These are phyloP conservation scores for Merops nubicus DNA, from an alignment of 2,113 vertebrate species.

Conservation along the genomic window DNA sequence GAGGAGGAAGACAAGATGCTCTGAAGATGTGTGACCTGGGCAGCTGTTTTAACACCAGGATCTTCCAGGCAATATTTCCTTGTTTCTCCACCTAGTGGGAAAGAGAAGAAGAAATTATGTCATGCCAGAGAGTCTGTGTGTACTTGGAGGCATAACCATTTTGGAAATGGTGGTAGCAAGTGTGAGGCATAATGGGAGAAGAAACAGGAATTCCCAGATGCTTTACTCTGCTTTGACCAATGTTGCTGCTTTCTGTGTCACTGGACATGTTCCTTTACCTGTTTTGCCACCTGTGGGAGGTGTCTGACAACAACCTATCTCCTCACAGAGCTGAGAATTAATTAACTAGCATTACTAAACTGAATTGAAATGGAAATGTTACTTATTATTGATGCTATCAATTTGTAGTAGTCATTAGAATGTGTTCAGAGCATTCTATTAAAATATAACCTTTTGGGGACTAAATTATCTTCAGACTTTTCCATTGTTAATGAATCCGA, in stretches of 20 bases:
- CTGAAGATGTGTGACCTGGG: slow-evolving; percentile 59
- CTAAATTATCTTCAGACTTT: neutral
- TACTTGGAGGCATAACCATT: neutral
- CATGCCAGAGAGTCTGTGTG: neutral
- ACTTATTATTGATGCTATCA: neutral
- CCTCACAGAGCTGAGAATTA: neutral
- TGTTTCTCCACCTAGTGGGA: slow-evolving; percentile 79
- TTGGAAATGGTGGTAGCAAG: neutral
- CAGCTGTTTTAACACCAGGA: slow-evolving; percentile 67
- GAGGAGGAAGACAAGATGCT: neutral
- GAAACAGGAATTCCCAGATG: neutral
- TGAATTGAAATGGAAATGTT: neutral
- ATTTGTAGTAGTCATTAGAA: neutral
- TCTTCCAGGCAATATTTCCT: slow-evolving; percentile 73
- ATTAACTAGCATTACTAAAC: neutral
- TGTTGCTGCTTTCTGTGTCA: neutral
- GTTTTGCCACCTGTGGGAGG: neutral
- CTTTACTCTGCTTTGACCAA: neutral
- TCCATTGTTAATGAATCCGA: neutral
- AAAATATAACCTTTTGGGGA: neutral
- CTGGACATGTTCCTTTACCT: neutral
- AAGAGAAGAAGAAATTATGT: neutral
- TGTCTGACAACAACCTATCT: neutral
- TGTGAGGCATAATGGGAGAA: neutral
- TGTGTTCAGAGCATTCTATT: neutral